Conservation (phyloP, 2,113 vertebrate genomes). For the Phyllopteryx taeniolatus region DNA sequence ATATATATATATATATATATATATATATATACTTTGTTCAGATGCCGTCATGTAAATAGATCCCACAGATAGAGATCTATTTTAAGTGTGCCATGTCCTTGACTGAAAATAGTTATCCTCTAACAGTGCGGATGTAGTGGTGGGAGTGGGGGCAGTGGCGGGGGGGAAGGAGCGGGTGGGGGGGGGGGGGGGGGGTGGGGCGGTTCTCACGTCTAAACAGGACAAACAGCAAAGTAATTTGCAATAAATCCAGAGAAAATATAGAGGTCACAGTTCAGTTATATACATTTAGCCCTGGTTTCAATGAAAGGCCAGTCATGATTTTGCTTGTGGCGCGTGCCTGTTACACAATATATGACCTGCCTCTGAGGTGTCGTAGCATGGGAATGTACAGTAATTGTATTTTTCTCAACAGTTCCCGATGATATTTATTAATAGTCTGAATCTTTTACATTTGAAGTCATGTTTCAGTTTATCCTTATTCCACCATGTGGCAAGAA, state of each 20-base stretch:
- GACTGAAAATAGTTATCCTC: slow-evolving; percentile 51
- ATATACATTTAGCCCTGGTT: slow-evolving; percentile 8
- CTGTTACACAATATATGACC: background rate
- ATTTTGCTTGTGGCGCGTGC: background rate
- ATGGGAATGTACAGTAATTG: too few relatives aligned
- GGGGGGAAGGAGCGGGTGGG: background rate
- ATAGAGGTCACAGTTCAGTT: slow-evolving; percentile 16
- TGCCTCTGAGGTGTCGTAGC: too few relatives aligned
- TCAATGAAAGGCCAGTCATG: background rate
- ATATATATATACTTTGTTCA: background rate
- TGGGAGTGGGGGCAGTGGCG: background rate
- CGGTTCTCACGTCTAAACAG: slow-evolving; percentile 16
- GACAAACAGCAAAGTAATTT: slow-evolving; percentile 16
- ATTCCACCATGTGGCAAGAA: background rate
- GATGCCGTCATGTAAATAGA: slow-evolving; percentile 36
- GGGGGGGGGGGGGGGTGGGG: too few relatives aligned
- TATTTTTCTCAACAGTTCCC: too few relatives aligned
- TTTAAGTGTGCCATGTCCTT: slow-evolving; percentile 49
- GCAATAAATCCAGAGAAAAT: slow-evolving; percentile 24
- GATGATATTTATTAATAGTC: too few relatives aligned
- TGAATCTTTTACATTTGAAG: too few relatives aligned
- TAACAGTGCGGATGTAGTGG: slow-evolving; percentile 1
- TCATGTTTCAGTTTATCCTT: background rate
- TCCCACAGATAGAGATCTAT: slow-evolving; percentile 29
- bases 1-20: too few relatives aligned